Base-by-base conservation (phyloP, 2,888 invertebrate genomes). In the Clistopyga incitator region DNA sequence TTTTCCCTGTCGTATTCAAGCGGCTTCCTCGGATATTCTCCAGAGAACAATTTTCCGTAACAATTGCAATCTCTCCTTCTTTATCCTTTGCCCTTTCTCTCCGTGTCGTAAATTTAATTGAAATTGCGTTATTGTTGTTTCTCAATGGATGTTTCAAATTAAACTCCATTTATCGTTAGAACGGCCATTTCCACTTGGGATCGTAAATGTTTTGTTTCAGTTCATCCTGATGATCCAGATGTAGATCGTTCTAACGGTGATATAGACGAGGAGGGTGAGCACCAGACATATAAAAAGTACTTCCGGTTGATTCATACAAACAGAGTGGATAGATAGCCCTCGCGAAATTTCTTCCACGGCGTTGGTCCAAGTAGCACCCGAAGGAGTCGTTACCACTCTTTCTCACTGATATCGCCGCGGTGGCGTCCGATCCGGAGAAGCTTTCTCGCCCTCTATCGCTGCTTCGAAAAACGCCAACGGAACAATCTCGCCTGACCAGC, bases 241-340 rank as follows among this genome's bases (percentile, higher is more conserved):
- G 70, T 82, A 85, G 8, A 84, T 18, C 0, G 75, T 52, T 20
- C 75, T 86, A 13, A 86, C 72, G 15, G 80, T 64, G 52, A 80
- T 38, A 75, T 84, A 85, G 3, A 85, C 79, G 38, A 84, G 45
- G 23, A 82, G 45, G 18, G 78, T 82, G 18, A 86, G 70, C 4
- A 83, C 38, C 47, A 86, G 34, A 42, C 82, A 83, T 34, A 77
- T 52, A 54, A 86, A 13, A 59, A 83, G 68, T 23, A 78, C 77
- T 54, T 61, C 50, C n/a, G 68, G 47, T 50, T 86, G 84, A 85
- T 84, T 82, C 84, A 85, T 85, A 15, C 54, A 76, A 64, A 15
- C 75, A 6, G 18, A 13, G 18, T 15, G 20, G 18, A n/a, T n/a
- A 34, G 47, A 74, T 47, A 47, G 10, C 6, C 20, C 23, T 2